A percentile compares a stretch with the other conserved stretches of the same genome.
Evolutionary conservation across 2,797 vertebrate species (phyloP).

Genomic region (Peromyscus attwateri): DNA sequence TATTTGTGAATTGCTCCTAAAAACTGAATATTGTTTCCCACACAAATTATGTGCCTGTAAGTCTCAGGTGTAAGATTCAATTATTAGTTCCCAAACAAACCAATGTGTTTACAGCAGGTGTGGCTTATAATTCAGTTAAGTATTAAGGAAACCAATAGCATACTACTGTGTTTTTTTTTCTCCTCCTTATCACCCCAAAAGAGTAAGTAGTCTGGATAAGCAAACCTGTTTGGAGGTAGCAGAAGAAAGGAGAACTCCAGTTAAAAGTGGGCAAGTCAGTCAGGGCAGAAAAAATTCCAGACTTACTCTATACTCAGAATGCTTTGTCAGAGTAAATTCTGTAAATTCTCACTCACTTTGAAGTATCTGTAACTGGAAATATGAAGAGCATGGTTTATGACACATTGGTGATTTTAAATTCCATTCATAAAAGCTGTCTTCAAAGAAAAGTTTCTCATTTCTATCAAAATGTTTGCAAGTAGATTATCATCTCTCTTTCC

Average conservation of each 20-base stretch:
- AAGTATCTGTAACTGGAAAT: conserved; percentile 22
- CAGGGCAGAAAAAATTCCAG: background rate
- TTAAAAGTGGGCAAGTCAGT: background rate
- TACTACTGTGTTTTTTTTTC: background rate
- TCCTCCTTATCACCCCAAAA: background rate
- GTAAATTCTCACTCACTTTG: conserved; percentile 12
- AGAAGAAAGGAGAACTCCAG: background rate
- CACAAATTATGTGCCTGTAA: background rate
- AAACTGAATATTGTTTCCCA: conserved; percentile 33
- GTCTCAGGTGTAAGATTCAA: background rate
- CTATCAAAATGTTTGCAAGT: background rate
- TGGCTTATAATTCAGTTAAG: background rate
- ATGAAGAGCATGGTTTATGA: background rate
- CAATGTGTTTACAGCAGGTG: background rate
- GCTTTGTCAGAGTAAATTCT: conserved; percentile 9
- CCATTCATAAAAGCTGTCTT: background rate
- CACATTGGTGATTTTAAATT: background rate
- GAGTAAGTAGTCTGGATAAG: background rate
- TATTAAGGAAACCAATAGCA: conserved; percentile 31
- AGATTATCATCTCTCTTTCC: background rate
- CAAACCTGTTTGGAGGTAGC: background rate
- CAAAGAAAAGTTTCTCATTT: background rate
- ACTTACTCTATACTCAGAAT: background rate
- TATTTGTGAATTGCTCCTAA: background rate
- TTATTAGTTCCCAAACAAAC: background rate